Evolutionary conservation across 2,888 invertebrate genomes (phyloP).

Genomic region (Malacosoma neustria): DNA sequence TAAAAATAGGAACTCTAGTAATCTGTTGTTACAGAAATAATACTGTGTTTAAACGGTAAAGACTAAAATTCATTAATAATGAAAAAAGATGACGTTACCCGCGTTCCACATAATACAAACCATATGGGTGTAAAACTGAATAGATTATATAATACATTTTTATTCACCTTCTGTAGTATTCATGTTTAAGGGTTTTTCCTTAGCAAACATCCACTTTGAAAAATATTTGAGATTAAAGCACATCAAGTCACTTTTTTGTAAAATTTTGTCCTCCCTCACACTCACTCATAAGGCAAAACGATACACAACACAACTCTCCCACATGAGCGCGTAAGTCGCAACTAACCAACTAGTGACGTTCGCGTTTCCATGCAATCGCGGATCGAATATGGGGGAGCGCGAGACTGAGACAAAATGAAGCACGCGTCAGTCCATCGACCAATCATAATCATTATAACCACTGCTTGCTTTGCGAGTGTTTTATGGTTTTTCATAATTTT

Average conservation of each 20-base stretch:
- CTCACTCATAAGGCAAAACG: slow-evolving; percentile 28
- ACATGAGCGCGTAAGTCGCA: slow-evolving; percentile 56
- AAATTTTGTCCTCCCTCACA: slow-evolving; percentile 35
- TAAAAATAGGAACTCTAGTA: neutral
- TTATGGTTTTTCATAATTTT: too few species aligned
- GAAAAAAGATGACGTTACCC: slow-evolving; percentile 28
- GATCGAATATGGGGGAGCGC: slow-evolving; percentile 3
- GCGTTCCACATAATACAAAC: slow-evolving; percentile 34
- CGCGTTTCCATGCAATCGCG: slow-evolving; percentile 18
- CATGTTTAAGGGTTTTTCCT: slow-evolving; percentile 42
- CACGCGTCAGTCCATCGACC: neutral
- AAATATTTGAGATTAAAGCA: slow-evolving; percentile 23
- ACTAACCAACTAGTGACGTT: slow-evolving; percentile 25
- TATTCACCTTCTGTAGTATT: slow-evolving; percentile 52
- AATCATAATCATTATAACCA: too few species aligned
- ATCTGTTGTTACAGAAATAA: neutral
- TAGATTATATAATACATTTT: slow-evolving; percentile 39
- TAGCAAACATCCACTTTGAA: slow-evolving; percentile 19
- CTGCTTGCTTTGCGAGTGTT: too few species aligned
- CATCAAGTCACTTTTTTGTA: slow-evolving; percentile 26
- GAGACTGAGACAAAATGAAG: neutral
- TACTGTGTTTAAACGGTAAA: neutral
- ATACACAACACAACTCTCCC: slow-evolving; percentile 38
- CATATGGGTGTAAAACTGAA: slow-evolving; percentile 37
- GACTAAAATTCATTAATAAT: slow-evolving; percentile 2